Percentiles rank a stretch among this genome's conserved stretches.
These are phyloP conservation scores for Nomia melanderi DNA, from an alignment of 1,140 invertebrate species.

Conservation along the genomic window DNA sequence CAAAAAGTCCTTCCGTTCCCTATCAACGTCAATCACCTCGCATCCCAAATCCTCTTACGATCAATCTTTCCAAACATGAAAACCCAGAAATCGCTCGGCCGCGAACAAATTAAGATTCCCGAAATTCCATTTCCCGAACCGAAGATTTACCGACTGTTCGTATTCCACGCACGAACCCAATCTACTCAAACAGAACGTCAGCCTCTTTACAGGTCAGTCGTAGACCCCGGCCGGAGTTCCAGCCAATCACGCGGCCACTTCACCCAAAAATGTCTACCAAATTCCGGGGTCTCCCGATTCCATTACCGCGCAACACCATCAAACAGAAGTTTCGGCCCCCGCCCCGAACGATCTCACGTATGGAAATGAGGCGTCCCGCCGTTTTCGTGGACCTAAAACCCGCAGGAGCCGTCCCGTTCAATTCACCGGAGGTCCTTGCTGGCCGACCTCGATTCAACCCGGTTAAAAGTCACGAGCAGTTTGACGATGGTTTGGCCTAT, in stretches of 20 bases:
- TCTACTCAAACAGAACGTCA: background rate
- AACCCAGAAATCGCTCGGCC: too few species aligned
- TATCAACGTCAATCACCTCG: too few species aligned
- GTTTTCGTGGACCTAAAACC: background rate
- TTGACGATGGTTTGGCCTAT: constrained; percentile 15
- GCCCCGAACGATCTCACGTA: background rate
- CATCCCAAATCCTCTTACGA: too few species aligned
- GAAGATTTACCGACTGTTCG: too few species aligned
- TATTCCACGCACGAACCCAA: background rate
- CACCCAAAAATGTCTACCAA: background rate
- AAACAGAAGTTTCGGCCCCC: constrained; percentile 11
- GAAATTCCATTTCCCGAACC: too few species aligned
- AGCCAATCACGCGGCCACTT: background rate
- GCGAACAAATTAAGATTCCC: too few species aligned
- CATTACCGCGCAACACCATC: constrained; percentile 4
- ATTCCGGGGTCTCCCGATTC: background rate
- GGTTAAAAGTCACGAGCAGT: constrained; percentile 54
- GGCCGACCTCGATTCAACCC: constrained; percentile 24
- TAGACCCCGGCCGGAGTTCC: background rate
- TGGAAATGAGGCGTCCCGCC: constrained; percentile 13
- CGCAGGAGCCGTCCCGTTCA: background rate
- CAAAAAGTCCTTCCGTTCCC: too few species aligned
- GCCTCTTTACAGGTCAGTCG: background rate
- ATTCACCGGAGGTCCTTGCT: too few species aligned
- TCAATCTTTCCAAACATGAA: too few species aligned